Percentiles rank a stretch among this genome's conserved stretches.
These are phyloP conservation scores for Drosophila bocqueti DNA, from an alignment of 1,140 invertebrate genomes.

Conservation along the genomic window DNA sequence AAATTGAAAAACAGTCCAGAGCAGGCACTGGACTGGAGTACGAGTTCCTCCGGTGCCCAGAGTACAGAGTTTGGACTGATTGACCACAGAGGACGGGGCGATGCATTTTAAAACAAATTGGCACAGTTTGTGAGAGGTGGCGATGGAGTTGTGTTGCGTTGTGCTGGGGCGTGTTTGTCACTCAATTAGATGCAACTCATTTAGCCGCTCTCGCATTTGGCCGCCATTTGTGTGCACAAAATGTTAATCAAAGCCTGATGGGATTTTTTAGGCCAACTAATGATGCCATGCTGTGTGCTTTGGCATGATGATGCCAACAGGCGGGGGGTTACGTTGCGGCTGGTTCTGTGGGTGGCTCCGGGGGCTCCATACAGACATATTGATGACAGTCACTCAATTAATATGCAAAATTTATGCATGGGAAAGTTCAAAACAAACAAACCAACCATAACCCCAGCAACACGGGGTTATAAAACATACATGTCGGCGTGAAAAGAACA, in stretches of 20 bases:
- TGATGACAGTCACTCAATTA: conserved; percentile 72
- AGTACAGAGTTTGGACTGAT: conserved; percentile 36
- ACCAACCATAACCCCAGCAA: conserved; percentile 39
- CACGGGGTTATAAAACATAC: conserved; percentile 48
- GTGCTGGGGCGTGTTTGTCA: conserved; percentile 66
- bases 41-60: conserved; percentile 8
- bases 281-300: conserved; percentile 19
- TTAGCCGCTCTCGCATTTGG: conserved; percentile 60
- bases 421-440: conserved; percentile 80
- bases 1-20: conserved; percentile 79
- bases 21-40: conserved; percentile 47
- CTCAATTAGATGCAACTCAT: conserved; percentile 82
- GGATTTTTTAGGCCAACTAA: conserved; percentile 77
- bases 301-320: background rate
- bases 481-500: conserved; percentile 1
- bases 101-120: conserved; percentile 83
- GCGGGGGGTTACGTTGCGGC: background rate
- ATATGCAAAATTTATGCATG: conserved; percentile 83
- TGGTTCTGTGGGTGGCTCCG: background rate
- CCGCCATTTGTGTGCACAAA: conserved; percentile 71
- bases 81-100: conserved; percentile 56
- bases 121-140: conserved; percentile 75
- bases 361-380: conserved; percentile 40
- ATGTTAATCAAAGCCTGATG: conserved; percentile 82
- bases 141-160: conserved; percentile 14